Evolutionary conservation across 2,113 vertebrate species (phyloP).

Genomic region (Telmatochromis brachygnathus): DNA sequence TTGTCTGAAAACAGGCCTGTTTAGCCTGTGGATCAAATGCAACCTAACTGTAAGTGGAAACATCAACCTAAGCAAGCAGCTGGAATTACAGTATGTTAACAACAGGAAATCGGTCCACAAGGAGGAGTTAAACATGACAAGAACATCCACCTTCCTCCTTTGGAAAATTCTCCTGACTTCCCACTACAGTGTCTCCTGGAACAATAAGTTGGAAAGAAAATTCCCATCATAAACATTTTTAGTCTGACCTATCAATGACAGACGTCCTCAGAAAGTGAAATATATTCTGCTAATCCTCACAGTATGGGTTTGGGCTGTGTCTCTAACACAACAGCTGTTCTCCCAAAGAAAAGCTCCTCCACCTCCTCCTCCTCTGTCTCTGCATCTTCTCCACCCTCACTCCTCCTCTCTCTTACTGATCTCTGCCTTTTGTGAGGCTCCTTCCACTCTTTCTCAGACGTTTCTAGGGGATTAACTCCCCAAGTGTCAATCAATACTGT

Average conservation of each 20-base stretch:
- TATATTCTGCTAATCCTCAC: neutral
- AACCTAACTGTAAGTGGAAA: neutral
- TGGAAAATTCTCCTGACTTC: neutral
- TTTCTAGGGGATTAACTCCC: conserved; percentile 65
- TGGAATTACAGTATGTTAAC: neutral
- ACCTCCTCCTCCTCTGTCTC: neutral
- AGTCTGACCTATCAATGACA: neutral
- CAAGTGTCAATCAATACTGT: conserved; percentile 68
- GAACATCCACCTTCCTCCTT: neutral
- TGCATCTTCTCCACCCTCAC: neutral
- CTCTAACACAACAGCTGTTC: conserved; percentile 26
- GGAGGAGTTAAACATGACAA: neutral
- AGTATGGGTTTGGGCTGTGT: neutral
- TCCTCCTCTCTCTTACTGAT: conserved; percentile 54
- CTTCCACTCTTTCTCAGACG: conserved; percentile 56
- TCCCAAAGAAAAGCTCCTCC: neutral
- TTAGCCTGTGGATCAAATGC: neutral
- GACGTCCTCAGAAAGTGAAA: neutral
- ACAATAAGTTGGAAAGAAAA: neutral
- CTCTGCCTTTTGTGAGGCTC: conserved; percentile 57
- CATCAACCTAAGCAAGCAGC: neutral
- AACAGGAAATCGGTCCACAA: neutral
- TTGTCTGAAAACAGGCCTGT: neutral
- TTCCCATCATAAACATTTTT: neutral
- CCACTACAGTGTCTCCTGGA: neutral